Evolutionary conservation across 2,888 invertebrate species (phyloP).

Genomic region (Apantesis nais): DNA sequence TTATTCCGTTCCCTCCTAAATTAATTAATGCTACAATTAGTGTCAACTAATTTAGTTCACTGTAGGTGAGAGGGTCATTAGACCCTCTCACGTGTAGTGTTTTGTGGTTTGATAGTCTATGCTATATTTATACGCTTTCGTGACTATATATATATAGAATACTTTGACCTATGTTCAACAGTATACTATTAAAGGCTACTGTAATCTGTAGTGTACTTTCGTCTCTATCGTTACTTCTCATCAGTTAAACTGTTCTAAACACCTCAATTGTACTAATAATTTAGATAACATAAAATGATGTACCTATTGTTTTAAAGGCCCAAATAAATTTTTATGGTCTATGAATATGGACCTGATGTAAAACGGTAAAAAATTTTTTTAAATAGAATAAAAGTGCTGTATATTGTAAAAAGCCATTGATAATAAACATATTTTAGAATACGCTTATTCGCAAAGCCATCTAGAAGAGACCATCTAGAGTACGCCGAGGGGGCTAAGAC

Average conservation of each 20-base stretch:
- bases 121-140: neutral
- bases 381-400: neutral
- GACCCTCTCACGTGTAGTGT: neutral
- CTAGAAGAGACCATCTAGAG: slow-evolving; percentile 1
- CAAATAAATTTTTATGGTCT: neutral
- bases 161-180: too few species aligned
- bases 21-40: slow-evolving; percentile 1
- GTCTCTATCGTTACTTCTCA: too few species aligned
- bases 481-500: neutral
- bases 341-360: neutral
- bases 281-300: neutral
- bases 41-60: neutral
- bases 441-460: neutral
- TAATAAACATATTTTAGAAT: neutral
- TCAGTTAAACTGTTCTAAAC: too few species aligned
- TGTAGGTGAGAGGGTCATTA: slow-evolving; percentile 1
- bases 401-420: neutral
- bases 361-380: neutral
- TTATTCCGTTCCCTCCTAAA: neutral
- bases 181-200: too few species aligned
- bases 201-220: too few species aligned
- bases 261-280: neutral
- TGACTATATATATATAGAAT: neutral
- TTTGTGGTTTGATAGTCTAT: neutral
- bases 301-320: neutral